phyloP scores from a whole-genome alignment of 2,888 invertebrate species.

The Caenorhabditis becei region DNA sequence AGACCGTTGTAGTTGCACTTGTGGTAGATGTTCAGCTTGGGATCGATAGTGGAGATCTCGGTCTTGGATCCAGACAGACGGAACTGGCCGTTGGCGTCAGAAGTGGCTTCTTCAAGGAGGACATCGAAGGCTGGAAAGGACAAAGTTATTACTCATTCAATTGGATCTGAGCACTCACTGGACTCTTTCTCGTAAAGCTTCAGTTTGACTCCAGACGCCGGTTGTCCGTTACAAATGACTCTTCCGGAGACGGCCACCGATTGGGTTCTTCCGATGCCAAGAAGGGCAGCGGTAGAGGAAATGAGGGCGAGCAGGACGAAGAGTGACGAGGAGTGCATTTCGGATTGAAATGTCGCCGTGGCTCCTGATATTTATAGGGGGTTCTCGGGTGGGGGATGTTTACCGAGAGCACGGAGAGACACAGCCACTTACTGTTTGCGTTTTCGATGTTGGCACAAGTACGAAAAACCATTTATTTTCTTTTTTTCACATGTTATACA shows the following conservation, averaged over 20 bases:
- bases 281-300: constrained; percentile 51
- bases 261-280: constrained; percentile 69
- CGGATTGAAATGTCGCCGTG: constrained; percentile 12
- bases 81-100: constrained; percentile 68
- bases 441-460: constrained; percentile 58
- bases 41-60: constrained; percentile 70
- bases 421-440: constrained; percentile 32
- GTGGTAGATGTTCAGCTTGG: constrained; percentile 72
- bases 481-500: constrained; percentile 32
- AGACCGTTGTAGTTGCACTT: constrained; percentile 72
- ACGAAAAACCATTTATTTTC: constrained; percentile 58
- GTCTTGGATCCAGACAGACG: constrained; percentile 66
- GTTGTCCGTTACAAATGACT: constrained; percentile 70
- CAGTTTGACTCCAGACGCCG: constrained; percentile 65
- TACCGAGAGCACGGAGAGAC: constrained; percentile 26
- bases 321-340: constrained; percentile 38
- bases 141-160: background rate
- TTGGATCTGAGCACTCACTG: constrained; percentile 49
- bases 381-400: constrained; percentile 18
- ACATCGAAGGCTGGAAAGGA: constrained; percentile 69
- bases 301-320: constrained; percentile 41
- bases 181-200: constrained; percentile 71
- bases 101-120: constrained; percentile 54
- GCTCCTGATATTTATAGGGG: constrained; percentile 42
- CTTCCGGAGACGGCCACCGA: constrained; percentile 70